Evolutionary conservation across 2,113 vertebrate species (phyloP), one percentile per base, ranked within the genome.

Genomic region (Gallinago undulata): DNA sequence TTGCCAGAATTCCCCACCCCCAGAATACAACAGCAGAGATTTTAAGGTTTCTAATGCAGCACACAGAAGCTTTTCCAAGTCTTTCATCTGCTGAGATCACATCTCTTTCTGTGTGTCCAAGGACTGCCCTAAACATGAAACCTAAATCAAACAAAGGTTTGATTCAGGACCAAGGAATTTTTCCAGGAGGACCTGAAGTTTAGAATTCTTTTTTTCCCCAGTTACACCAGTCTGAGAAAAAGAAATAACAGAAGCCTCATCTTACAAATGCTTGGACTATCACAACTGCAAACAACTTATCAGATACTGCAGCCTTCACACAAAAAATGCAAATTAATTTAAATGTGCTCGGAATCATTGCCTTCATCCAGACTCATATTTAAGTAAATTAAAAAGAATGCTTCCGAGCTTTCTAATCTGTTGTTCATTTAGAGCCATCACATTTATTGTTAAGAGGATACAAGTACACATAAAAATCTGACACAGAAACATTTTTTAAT

Each of bases 371-470:
- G 56, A 75, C 66, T 75, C 30, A 12, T 24, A 63, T 74, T 92
- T 78, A 81, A 78, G 45, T 72, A 95, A 93, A 88, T 74, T 31
- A 89, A 88, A 80, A 92, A 88, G 55, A 95, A 88, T 45, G 70
- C 17, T 80, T 75, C 72, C 76, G 55, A 86, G 59, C 60, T 80
- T 85, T 79, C 70, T 84, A 80, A 88, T 90, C 63, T 86, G 57
- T 57, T 67, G 21, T 45, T 88, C 79, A 85, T 85, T 82, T 70
- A 59, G 41, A 94, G 72, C 47, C n/a, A 35, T 55, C 80, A 84
- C 25, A 74, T 35, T 62, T 6, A 93, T 30, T 55, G 78, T 33
- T 87, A 93, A 69, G 39, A 90, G 24, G 55, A 88, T 66, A 69
- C 28, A 85, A 84, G 45, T 28, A 84, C 24, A 77, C 79, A 70